These are phyloP conservation scores for Cochlearius cochlearius DNA, from an alignment of 2,113 vertebrate species.

Conservation along the genomic window DNA sequence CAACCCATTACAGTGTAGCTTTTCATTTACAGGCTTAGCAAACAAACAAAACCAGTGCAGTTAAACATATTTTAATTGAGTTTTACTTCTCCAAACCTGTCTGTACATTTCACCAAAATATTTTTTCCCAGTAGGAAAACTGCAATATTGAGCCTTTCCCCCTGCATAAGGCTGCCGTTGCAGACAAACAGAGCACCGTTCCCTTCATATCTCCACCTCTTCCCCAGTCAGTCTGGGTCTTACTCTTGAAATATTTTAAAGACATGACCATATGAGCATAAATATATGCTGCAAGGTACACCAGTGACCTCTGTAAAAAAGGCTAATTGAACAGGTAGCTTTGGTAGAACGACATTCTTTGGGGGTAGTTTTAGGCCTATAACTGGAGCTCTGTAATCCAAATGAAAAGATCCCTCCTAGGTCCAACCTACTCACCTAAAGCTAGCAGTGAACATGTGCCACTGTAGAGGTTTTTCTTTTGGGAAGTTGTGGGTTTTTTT, in stretches of 20 bases:
- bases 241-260: background rate
- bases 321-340: background rate
- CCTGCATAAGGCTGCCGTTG: accelerated
- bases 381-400: background rate
- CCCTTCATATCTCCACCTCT: background rate
- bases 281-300: background rate
- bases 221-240: background rate
- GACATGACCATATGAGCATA: background rate
- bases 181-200: background rate
- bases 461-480: background rate
- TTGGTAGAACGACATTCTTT: background rate
- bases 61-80: background rate
- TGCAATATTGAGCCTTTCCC: background rate
- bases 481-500: background rate
- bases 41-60: background rate
- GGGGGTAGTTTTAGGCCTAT: background rate
- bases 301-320: background rate
- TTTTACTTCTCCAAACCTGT: background rate
- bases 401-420: background rate
- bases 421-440: background rate
- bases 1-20: background rate
- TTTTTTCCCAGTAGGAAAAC: background rate
- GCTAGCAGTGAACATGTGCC: background rate
- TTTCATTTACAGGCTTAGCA: background rate
- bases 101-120: background rate